Base-by-base conservation (phyloP, 2,888 invertebrate species). In the Brassicogethes aeneus region DNA sequence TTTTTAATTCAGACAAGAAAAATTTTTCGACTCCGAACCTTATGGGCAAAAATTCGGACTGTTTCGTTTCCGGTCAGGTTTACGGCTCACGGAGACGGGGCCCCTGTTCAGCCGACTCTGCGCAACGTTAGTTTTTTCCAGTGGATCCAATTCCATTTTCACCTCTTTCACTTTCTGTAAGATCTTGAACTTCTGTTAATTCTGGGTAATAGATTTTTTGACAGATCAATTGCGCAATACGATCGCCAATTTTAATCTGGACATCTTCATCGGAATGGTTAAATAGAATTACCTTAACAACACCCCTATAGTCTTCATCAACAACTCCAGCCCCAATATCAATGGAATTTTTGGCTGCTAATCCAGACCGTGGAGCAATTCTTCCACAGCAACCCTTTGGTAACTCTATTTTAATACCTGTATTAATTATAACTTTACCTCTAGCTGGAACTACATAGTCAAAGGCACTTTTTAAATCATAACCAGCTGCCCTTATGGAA, bases 181-280 rank as follows among this genome's bases (percentile, higher is more conserved):
- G n/a, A n/a, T n/a, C n/a, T n/a, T n/a, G n/a, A n/a, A n/a, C n/a
- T n/a, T n/a, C 90, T 56, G 79, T 68, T 7, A 95, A 62, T 15
- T 84, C 82, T 0, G 96, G 93, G 58, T 91, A 86, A 54, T 71
- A 84, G 45, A 97, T 93, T 58, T 75, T 79, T 68, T 99, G 96
- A 64, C 95, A 94, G 44, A 99, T 92, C 2, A 99, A 73, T 62
- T 99, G 99, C 3, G 99, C 99, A 57, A 99, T 85, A 35, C 97
- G 78, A 60, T 99, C 97, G 1, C 97, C 99, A 55, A 80, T 80
- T 42, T 82, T 80, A 0, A 96, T 81, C 49, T 72, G 68, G 62
- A 97, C 96, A 31, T 87, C 84, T 29, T 69, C 66, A 36, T 88
- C 82, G 0, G 86, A 81, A 62, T 94, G 93, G 67, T 99, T 99